Evolutionary conservation across 2,797 vertebrate species (phyloP), one percentile per base, ranked within the genome.

Genomic region (Discoglossus pictus): DNA sequence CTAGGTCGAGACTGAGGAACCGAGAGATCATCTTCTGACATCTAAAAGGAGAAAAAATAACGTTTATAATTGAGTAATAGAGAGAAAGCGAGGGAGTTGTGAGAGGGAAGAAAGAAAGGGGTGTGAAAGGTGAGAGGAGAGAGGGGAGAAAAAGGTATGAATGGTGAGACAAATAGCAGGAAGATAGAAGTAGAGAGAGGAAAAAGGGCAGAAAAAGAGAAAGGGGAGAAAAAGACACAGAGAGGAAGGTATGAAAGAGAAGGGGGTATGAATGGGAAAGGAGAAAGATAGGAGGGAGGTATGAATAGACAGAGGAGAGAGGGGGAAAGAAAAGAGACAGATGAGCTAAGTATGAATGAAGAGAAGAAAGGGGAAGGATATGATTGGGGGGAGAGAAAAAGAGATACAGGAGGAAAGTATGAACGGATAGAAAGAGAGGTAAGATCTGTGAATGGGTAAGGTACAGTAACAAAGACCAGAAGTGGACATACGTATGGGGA

Each of bases 1-100:
- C 92, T 62, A 98, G 86, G 75, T 98, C 88, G 15, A 97, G 78
- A 61, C 73, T 62, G 73, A 98, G 84, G 79, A 98, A 98, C 60
- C 80, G 92, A 50, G 92, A 90, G 74, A 96, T 92, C 56, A 98
- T 31, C 36, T 74, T 74, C 68, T 78, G 85, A 79, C 90, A 97
- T 74, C 93, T 98, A 77, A 56, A 52, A n/a, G 15, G 15, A 27
- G 4, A 55, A 13, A 20, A 18, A 48, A 12, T 4, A 4, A 31
- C 27, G n/a, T 0, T 2, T 13, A 7, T 39, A n/a, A 11, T 2
- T 4, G 25, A 17, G 6, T 31, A 27, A 7, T 40, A 0, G 1
- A 35, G 4, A 38, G 27, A 16, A 6, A 1, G 15, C 15, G 8
- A 58, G 10, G 25, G n/a, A 38, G 13, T 11, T 44, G 16, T 48